Conservation (phyloP, 2,797 vertebrate species). For the Sebastolobus altivelis region DNA sequence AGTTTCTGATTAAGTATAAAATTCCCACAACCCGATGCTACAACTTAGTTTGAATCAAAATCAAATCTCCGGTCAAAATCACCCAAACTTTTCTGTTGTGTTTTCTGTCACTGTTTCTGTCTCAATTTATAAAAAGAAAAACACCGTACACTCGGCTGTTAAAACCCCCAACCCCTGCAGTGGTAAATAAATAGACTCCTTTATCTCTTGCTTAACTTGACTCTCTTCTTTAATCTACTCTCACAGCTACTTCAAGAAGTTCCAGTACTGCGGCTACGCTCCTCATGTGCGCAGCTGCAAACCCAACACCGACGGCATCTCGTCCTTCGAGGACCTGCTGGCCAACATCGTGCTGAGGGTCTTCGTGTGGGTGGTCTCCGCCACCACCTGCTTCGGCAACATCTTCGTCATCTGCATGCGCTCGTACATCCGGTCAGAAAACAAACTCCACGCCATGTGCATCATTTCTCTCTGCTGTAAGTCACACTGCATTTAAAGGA, state of each 20-base stretch:
- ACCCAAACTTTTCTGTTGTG: background rate
- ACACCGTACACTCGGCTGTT: fast-evolving
- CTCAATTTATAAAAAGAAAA: background rate
- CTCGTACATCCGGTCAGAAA: conserved; percentile 95
- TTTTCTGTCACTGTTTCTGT: background rate
- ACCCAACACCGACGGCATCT: conserved; percentile 98
- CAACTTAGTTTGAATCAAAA: background rate
- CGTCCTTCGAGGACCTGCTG: conserved; percentile 95
- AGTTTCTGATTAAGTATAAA: background rate
- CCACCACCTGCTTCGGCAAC: conserved; percentile 96
- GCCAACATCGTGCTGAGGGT: conserved; percentile 96
- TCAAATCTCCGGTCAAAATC: background rate
- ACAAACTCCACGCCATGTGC: conserved; percentile 95
- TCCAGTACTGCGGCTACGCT: conserved; percentile 97
- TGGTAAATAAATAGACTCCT: background rate
- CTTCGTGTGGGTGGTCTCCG: conserved; percentile 97
- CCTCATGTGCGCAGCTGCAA: conserved; percentile 98
- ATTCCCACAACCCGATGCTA: background rate
- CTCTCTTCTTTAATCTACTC: background rate
- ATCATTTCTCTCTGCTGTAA: conserved; percentile 99
- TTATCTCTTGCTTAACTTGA: background rate
- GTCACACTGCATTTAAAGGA: conserved; percentile 67
- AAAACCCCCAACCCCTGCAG: background rate
- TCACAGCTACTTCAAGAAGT: conserved; percentile 96
- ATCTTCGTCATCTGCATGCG: conserved; percentile 98